Base-by-base conservation (phyloP, 2,888 invertebrate genomes). In the Chrysomela aeneicollis region DNA sequence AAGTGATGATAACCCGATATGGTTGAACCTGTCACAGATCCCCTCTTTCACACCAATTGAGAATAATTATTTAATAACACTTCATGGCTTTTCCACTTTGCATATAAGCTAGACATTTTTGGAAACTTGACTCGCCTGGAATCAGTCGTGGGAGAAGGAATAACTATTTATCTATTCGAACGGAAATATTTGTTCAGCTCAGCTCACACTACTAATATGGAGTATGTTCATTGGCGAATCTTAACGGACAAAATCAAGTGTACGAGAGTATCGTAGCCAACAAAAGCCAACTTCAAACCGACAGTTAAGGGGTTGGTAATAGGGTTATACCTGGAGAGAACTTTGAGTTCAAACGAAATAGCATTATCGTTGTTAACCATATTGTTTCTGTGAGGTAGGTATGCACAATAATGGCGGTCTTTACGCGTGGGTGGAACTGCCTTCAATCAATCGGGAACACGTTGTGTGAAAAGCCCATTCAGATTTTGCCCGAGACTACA, bases 171-270 rank as follows among this genome's bases (percentile, higher is more conserved):
- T 46, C n/a, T n/a, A n/a, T 57, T 17, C 17, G 46, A 42, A 26
- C 26, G 8, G 26, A 17, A 57, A 46, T 57, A 46, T 46, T 57
- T 57, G 57, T 46, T 4, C n/a, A 46, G 57, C 46, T 57, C 17
- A n/a, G n/a, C n/a, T 18, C 22, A 42, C 32, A 19, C n/a, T 37
- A 21, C 55, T 55, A 35, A 22, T 15, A 55, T n/a, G 2, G 22
- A 19, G 51, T 51, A 51, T 17, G 42, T 46, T 57, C 26, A 5
- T 57, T 46, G 46, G 26, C 46, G 37, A 57, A 57, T 57, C n/a
- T 57, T 46, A 57, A 57, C 46, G 42, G 42, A 57, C 26, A 19
- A 57, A 57, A 55, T 46, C 26, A 57, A 46, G 26, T 57, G 19
- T 42, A 26, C 22, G 42, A 46, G 46, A 46, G 17, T 37, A 54